These are phyloP conservation scores for Protosalanx chinensis DNA, from an alignment of 2,797 vertebrate genomes.

Conservation along the genomic window DNA sequence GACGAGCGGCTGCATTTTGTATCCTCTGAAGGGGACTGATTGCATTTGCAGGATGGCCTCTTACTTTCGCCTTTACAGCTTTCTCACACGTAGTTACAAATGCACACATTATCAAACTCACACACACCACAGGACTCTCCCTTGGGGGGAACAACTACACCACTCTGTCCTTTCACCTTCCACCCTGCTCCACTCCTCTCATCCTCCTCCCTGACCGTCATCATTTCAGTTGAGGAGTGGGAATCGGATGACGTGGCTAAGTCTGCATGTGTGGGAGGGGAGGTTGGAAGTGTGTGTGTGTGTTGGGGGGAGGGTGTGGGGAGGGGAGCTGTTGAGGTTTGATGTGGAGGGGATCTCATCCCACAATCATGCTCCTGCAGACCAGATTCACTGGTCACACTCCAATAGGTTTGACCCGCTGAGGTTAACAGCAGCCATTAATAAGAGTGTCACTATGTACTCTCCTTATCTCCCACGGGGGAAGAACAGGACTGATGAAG, in stretches of 20 bases:
- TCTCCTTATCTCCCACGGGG: conserved; percentile 43
- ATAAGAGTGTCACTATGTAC: conserved; percentile 76
- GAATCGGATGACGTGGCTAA: conserved; percentile 83
- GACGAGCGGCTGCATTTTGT: too few relatives aligned
- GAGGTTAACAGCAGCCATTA: conserved; percentile 93
- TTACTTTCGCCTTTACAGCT: background rate
- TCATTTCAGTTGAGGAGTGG: conserved; percentile 52
- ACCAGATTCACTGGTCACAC: conserved; percentile 93
- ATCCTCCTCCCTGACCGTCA: conserved; percentile 18
- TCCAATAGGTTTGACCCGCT: conserved; percentile 96
- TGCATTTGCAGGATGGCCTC: too few relatives aligned
- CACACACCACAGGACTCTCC: background rate
- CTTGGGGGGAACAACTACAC: background rate
- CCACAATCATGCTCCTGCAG: conserved; percentile 78
- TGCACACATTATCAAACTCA: background rate
- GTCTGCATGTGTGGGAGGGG: conserved; percentile 68
- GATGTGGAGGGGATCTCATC: conserved; percentile 54
- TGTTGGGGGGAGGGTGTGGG: conserved; percentile 75
- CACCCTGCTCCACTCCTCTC: conserved; percentile 5
- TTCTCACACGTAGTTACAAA: background rate
- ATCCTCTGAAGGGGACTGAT: too few relatives aligned
- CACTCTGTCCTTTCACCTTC: background rate
- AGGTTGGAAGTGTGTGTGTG: conserved; percentile 8
- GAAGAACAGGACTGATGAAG: conserved; percentile 16
- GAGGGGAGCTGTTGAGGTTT: background rate